phyloP scores from a whole-genome alignment of 1,140 invertebrate genomes.

The Arctopsyche grandis region DNA sequence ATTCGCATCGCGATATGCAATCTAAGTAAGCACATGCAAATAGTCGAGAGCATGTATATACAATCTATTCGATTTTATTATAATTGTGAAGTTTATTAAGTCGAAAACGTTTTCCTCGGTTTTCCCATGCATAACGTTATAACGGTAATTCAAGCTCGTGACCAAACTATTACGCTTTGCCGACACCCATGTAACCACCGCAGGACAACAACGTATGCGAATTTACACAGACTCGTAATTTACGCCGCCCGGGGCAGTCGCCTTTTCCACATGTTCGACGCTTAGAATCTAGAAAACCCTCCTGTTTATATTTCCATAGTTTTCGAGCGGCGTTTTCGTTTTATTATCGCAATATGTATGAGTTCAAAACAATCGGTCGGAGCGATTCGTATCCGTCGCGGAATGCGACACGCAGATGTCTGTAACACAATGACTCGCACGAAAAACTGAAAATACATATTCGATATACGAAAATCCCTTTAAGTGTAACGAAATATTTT shows the following conservation, averaged over 20 bases:
- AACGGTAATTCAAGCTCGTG: constrained; percentile 19
- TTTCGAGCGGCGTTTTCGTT: background rate
- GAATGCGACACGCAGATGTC: constrained; percentile 37
- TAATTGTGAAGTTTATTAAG: no score
- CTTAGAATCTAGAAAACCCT: background rate
- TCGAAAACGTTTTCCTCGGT: background rate
- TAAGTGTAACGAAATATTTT: background rate
- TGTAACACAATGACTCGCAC: constrained; percentile 13
- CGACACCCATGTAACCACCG: background rate
- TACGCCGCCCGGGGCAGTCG: background rate
- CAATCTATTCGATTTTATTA: no score
- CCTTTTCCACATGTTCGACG: background rate
- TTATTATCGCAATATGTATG: no score
- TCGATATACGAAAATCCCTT: constrained; percentile 12
- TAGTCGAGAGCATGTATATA: no score
- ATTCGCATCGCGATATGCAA: no score
- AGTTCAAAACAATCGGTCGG: no score
- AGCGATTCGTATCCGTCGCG: background rate
- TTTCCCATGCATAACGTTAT: constrained; percentile 4
- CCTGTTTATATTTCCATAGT: background rate
- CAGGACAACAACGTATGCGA: constrained; percentile 12
- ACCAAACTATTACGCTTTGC: constrained; percentile 3
- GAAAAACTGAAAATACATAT: constrained; percentile 34
- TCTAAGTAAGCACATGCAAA: no score
- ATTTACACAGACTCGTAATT: background rate